A percentile compares a stretch with the other conserved stretches of the same genome.
Conservation (phyloP, 92 coral and sea anemone species). For the Muricea muricata region DNA sequence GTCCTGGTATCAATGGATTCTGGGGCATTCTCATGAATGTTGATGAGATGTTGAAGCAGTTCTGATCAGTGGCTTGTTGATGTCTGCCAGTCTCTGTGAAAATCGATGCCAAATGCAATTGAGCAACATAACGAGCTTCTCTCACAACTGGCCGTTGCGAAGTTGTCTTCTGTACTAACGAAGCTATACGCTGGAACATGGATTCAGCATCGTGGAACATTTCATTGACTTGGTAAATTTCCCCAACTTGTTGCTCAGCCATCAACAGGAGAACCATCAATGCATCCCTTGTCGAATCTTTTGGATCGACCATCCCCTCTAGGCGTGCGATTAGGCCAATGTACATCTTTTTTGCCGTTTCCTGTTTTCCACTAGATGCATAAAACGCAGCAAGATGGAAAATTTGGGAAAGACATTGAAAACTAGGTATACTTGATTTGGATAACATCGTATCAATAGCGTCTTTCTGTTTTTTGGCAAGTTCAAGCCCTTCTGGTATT, state of each 20-base stretch:
- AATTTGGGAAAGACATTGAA: not conserved
- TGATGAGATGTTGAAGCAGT: slow-evolving; percentile 2
- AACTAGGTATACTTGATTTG: not conserved
- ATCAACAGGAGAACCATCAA: slow-evolving; percentile 17
- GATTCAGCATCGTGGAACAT: slow-evolving; percentile 32
- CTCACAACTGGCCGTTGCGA: slow-evolving; percentile 8
- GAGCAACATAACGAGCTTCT: not conserved
- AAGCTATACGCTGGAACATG: slow-evolving; percentile 25
- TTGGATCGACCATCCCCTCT: slow-evolving; percentile 17
- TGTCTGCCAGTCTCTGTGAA: slow-evolving; percentile 14
- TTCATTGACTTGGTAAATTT: slow-evolving; percentile 1
- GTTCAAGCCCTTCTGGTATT: slow-evolving; percentile 26
- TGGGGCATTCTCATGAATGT: not conserved
- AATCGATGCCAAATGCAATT: slow-evolving; percentile 6
- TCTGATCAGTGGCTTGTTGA: slow-evolving; percentile 6
- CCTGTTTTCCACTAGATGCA: slow-evolving; percentile 11
- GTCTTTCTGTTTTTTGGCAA: slow-evolving; percentile 10
- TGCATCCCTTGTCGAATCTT: not conserved
- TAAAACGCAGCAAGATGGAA: slow-evolving; percentile 19
- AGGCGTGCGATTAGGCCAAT: slow-evolving; percentile 6
- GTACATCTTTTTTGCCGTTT: slow-evolving; percentile 34
- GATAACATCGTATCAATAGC: slow-evolving; percentile 13
- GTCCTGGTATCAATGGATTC: not conserved
- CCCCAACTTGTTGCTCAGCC: not conserved
- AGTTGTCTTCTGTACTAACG: slow-evolving; percentile 14